phyloP scores from a whole-genome alignment of 2,797 vertebrate genomes.

The Malacoraja senta region DNA sequence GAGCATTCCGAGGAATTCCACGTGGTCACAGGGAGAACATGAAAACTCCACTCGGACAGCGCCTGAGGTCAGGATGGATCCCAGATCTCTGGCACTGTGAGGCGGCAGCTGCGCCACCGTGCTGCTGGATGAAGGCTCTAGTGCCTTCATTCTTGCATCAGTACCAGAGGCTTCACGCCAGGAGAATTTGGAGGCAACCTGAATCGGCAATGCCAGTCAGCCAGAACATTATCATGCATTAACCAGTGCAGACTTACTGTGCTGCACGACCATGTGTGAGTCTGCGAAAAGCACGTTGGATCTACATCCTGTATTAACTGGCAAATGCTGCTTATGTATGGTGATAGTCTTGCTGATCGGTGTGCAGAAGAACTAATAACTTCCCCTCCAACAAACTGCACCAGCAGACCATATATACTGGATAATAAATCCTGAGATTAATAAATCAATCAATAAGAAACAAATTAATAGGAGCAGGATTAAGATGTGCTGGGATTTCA shows the following conservation, averaged over 20 bases:
- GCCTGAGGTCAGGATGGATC: too few species aligned
- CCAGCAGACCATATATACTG: neutral
- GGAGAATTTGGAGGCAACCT: neutral
- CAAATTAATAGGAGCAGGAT: neutral
- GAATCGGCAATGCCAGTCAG: neutral
- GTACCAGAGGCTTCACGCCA: neutral
- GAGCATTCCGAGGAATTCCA: too few species aligned
- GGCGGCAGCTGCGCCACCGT: too few species aligned
- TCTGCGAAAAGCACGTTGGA: neutral
- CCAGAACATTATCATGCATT: neutral
- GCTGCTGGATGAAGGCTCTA: neutral
- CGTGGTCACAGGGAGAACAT: too few species aligned
- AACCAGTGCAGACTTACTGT: neutral
- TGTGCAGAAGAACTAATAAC: neutral
- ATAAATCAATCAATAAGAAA: neutral
- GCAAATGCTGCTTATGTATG: too few species aligned
- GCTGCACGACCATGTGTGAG: neutral
- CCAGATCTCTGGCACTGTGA: too few species aligned
- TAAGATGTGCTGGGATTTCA: neutral
- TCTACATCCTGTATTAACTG: neutral
- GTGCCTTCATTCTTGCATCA: neutral
- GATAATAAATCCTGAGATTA: too few species aligned
- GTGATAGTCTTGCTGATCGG: too few species aligned
- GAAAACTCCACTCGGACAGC: too few species aligned
- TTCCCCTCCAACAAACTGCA: neutral